Evolutionary conservation across 2,113 vertebrate species (phyloP), one percentile per base, ranked within the genome.

Genomic region (Podarcis muralis): DNA sequence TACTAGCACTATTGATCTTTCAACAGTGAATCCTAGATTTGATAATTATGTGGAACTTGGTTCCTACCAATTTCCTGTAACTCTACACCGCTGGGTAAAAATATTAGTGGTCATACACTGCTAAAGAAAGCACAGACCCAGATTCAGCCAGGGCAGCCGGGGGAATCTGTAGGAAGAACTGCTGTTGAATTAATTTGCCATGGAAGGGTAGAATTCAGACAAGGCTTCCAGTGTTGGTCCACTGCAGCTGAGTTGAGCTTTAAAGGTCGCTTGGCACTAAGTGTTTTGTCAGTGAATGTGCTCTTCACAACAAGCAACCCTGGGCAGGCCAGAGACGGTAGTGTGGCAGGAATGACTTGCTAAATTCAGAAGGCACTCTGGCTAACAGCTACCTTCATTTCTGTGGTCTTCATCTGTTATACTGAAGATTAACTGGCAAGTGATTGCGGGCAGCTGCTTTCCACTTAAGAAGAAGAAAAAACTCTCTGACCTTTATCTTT

Each of bases 61-160:
- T 98, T 98, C 96, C 96, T 97, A 97, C 96, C 97, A 95, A 98
- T 98, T 99, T 99, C 98, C 98, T 98, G 98, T 99, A 99, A 99
- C 97, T 96, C 97, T 98, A 99, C 98, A 98, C 97, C 96, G 95
- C 96, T 94, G 97, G 97, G 97, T 98, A 98, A 98, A 99, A 99
- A 98, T 99, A 98, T 98, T 97, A 98, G 97, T 96, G 97, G 97
- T 97, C 96, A 96, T 95, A 96, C 94, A 88, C 95, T 93, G 95
- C 96, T 94, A 96, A 91, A 96, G 97, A 98, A 98, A 97, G 96
- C 94, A 93, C 97, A 97, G 97, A 96, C 96, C 94, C 94, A 79
- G 95, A 96, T 96, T 96, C 95, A 93, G 95, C 95, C 96, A 87
- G 93, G 95, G 92, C 94, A 89, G 96, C 95, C 94, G 94, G 92